Percentiles rank a stretch among this genome's conserved stretches.
These are phyloP conservation scores for Meloidogyne floridensis DNA, from an alignment of 1,140 invertebrate species.

Conservation along the genomic window DNA sequence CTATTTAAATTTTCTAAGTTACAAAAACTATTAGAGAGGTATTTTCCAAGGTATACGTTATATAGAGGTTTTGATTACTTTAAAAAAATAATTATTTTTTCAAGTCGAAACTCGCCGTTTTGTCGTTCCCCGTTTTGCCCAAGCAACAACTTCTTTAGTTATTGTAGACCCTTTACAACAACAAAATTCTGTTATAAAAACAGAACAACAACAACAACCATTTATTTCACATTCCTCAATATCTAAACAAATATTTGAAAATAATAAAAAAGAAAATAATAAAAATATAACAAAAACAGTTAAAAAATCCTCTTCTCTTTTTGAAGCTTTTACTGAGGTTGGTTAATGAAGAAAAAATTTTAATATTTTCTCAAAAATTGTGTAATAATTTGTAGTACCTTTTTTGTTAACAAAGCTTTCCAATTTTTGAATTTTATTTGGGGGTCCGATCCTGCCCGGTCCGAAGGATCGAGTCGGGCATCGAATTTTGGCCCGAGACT, in stretches of 20 bases:
- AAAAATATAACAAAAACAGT: background rate
- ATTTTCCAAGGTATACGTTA: background rate
- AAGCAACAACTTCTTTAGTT: conserved; percentile 61
- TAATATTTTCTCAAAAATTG: too few relatives aligned
- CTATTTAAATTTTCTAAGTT: too few relatives aligned
- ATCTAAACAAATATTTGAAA: conserved; percentile 9
- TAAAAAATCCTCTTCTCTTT: background rate
- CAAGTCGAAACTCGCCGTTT: conserved; percentile 65
- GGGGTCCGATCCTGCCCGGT: too few relatives aligned
- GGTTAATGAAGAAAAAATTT: too few relatives aligned
- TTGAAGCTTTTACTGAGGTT: background rate
- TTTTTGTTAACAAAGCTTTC: too few relatives aligned
- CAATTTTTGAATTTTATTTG: too few relatives aligned
- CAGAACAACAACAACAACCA: conserved; percentile 33
- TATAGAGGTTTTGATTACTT: background rate
- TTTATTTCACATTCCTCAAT: conserved; percentile 18
- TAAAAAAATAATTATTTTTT: conserved; percentile 31
- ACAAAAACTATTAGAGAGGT: too few relatives aligned
- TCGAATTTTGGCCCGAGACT: too few relatives aligned
- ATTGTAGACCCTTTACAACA: conserved; percentile 64
- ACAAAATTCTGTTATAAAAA: conserved; percentile 36
- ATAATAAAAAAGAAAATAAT: background rate
- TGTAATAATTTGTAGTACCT: too few relatives aligned
- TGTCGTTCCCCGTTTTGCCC: conserved; percentile 61
- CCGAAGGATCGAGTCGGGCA: too few relatives aligned